These are phyloP conservation scores for Coreius guichenoti DNA, from an alignment of 2,797 vertebrate genomes.

Conservation along the genomic window DNA sequence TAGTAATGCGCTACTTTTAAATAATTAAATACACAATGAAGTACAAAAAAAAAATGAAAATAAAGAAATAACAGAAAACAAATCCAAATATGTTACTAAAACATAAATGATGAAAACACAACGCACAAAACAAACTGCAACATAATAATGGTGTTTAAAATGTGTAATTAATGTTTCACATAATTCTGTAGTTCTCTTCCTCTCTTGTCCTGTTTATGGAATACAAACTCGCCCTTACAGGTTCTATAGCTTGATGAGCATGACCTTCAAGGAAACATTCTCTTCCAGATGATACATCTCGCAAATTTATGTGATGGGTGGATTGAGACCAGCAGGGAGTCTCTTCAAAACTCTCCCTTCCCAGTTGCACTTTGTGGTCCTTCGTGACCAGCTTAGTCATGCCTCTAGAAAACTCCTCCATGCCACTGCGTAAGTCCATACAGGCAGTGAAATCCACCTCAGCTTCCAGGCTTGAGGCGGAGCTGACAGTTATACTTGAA, in stretches of 20 bases:
- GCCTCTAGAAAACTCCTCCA: slow-evolving; percentile 86
- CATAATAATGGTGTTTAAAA: neutral
- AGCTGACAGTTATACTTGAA: slow-evolving; percentile 87
- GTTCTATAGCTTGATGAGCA: slow-evolving; percentile 75
- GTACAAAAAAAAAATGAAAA: too few relatives aligned
- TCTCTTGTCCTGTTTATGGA: neutral
- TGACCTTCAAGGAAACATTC: slow-evolving; percentile 73
- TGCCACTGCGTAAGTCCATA: slow-evolving; percentile 81
- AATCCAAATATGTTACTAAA: neutral
- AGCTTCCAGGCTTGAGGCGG: slow-evolving; percentile 87
- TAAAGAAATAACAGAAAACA: neutral
- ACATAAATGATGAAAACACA: neutral
- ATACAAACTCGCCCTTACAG: slow-evolving; percentile 51
- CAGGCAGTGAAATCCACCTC: slow-evolving; percentile 87
- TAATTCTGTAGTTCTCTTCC: slow-evolving; percentile 23
- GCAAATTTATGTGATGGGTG: slow-evolving; percentile 81
- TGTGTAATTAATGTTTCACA: neutral
- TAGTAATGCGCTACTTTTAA: too few relatives aligned
- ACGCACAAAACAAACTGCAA: neutral
- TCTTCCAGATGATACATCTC: slow-evolving; percentile 84
- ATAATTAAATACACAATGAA: too few relatives aligned
- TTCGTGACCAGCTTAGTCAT: slow-evolving; percentile 65
- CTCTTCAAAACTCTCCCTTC: slow-evolving; percentile 87
- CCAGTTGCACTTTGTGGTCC: slow-evolving; percentile 82
- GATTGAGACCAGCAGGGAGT: slow-evolving; percentile 77